phyloP scores from a whole-genome alignment of 1,140 invertebrate genomes.

The Cataglyphis hispanica region DNA sequence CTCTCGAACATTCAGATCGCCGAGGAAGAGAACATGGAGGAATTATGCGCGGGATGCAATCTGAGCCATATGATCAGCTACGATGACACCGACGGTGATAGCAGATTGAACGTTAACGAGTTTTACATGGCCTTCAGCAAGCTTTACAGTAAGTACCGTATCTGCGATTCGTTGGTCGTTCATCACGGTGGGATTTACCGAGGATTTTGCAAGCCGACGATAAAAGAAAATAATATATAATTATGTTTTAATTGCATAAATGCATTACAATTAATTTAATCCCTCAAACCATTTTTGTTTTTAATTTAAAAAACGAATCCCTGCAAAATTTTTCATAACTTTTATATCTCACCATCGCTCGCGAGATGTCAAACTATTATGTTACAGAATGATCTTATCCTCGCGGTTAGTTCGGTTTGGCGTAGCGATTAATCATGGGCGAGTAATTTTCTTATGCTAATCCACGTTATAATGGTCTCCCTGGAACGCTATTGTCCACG shows the following conservation, averaged over 20 bases:
- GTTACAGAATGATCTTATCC: not conserved
- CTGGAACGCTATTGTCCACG: slow-evolving; percentile 42
- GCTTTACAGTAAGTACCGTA: slow-evolving; percentile 89
- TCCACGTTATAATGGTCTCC: slow-evolving; percentile 37
- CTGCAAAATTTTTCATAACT: too few relatives aligned
- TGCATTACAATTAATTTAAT: not conserved
- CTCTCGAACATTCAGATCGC: slow-evolving; percentile 86
- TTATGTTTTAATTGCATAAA: not conserved
- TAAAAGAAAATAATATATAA: not conserved
- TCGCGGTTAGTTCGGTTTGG: not conserved
- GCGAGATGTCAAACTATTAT: not conserved
- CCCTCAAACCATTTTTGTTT: not conserved
- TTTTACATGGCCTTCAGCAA: slow-evolving; percentile 93
- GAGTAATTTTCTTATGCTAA: slow-evolving; percentile 52
- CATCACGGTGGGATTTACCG: slow-evolving; percentile 6
- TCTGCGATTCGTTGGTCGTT: slow-evolving; percentile 18
- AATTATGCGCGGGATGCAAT: slow-evolving; percentile 89
- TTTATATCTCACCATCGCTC: not conserved
- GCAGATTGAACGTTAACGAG: slow-evolving; percentile 90
- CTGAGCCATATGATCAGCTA: slow-evolving; percentile 90
- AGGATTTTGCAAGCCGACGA: not conserved
- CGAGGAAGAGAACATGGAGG: slow-evolving; percentile 89
- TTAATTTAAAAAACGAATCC: not conserved
- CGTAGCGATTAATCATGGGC: slow-evolving; percentile 12
- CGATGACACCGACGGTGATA: slow-evolving; percentile 91